Conservation (phyloP, 2,113 vertebrate species). For the Cynopterus brachyotis region DNA sequence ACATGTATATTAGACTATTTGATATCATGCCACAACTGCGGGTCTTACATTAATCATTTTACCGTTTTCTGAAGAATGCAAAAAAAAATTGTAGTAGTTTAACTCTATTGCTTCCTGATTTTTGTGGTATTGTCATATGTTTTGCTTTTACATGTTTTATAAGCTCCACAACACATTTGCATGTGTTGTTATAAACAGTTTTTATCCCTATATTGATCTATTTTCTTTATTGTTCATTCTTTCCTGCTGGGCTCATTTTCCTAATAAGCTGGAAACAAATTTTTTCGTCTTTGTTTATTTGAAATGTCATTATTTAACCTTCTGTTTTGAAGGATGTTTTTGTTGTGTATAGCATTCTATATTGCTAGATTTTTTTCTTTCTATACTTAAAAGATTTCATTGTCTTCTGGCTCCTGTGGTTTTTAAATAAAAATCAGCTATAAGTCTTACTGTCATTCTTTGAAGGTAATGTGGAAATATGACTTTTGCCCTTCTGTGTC, state of each 20-base stretch:
- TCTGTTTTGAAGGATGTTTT: neutral
- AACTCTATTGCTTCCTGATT: neutral
- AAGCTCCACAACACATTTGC: neutral
- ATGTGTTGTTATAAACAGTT: neutral
- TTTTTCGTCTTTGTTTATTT: neutral
- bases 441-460: neutral
- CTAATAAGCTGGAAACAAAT: neutral
- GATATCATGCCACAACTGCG: neutral
- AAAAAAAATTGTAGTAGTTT: neutral
- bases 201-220: neutral
- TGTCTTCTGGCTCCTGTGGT: neutral
- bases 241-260: neutral
- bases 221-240: neutral
- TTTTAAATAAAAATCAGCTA: neutral
- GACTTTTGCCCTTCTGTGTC: neutral
- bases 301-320: neutral
- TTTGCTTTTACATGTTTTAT: neutral
- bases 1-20: neutral
- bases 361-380: neutral
- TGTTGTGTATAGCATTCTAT: neutral
- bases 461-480: neutral
- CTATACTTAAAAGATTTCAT: neutral
- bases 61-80: neutral
- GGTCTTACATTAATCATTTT: neutral
- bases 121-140: neutral